Evolutionary conservation across 2,888 invertebrate genomes (phyloP).

Genomic region (Proisotoma minuta): DNA sequence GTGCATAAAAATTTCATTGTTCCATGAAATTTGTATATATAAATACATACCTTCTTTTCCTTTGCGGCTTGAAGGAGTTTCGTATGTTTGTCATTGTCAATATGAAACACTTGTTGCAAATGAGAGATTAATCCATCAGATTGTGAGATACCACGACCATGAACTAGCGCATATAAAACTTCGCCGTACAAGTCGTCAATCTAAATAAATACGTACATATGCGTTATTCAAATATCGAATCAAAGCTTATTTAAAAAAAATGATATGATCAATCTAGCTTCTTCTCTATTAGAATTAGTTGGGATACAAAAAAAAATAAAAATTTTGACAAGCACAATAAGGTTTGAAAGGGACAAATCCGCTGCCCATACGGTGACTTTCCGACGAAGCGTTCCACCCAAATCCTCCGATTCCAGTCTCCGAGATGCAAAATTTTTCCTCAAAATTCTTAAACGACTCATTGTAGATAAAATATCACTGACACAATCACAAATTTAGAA

Average conservation of each 20-base stretch:
- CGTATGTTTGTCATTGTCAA: conserved; percentile 69
- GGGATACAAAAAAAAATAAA: conserved; percentile 7
- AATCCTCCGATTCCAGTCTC: conserved; percentile 42
- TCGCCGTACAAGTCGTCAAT: conserved; percentile 82
- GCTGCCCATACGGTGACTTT: conserved; percentile 46
- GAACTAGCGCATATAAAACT: conserved; percentile 73
- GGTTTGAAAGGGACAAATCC: conserved; percentile 41
- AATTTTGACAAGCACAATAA: conserved; percentile 34
- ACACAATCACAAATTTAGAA: not conserved
- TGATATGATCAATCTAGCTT: no score
- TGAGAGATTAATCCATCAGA: conserved; percentile 67
- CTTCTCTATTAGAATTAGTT: no score
- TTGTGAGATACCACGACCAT: conserved; percentile 63
- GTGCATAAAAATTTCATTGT: not conserved
- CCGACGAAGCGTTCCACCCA: conserved; percentile 37
- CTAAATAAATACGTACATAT: conserved; percentile 54
- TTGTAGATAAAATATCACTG: no score
- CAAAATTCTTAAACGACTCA: conserved; percentile 45
- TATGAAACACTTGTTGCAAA: conserved; percentile 74
- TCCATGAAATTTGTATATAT: not conserved
- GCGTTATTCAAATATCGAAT: not conserved
- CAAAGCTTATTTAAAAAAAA: no score
- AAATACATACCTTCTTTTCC: conserved; percentile 61
- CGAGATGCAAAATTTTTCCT: conserved; percentile 41
- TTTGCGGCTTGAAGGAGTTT: conserved; percentile 66